Evolutionary conservation across 2,113 vertebrate genomes (phyloP).

Genomic region (Aviceda subcristata): DNA sequence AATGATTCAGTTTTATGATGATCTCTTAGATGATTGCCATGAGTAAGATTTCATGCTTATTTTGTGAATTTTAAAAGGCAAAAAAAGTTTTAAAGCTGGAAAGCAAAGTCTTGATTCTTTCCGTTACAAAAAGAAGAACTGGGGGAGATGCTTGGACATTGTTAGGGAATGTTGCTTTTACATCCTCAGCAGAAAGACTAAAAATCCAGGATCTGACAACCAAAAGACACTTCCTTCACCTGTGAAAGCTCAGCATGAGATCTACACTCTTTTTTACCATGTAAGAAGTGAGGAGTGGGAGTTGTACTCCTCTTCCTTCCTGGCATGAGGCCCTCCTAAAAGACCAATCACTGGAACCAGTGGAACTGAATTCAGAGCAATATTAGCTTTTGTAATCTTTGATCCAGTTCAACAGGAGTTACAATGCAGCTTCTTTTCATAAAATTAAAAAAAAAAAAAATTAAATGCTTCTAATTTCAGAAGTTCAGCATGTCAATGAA

Average conservation of each 20-base stretch:
- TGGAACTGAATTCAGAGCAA: background rate
- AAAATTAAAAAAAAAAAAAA: background rate
- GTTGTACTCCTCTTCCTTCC: background rate
- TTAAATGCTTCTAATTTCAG: background rate
- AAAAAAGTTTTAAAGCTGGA: background rate
- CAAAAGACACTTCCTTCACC: background rate
- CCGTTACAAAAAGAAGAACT: background rate
- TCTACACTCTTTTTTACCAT: background rate
- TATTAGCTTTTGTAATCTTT: background rate
- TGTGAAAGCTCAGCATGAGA: background rate
- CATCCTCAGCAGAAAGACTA: background rate
- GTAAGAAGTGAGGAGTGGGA: background rate
- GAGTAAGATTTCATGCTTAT: background rate
- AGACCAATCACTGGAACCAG: background rate
- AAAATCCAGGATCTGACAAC: background rate
- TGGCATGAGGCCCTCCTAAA: background rate
- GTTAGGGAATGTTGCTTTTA: background rate
- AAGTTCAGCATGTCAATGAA: background rate
- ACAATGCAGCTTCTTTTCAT: background rate
- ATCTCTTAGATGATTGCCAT: background rate
- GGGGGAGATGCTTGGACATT: background rate
- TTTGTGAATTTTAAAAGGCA: background rate
- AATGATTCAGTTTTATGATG: background rate
- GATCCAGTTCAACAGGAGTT: background rate
- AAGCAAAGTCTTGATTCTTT: background rate